These are phyloP conservation scores for Hydropsyche betteni DNA, from an alignment of 2,888 invertebrate species.

Conservation along the genomic window DNA sequence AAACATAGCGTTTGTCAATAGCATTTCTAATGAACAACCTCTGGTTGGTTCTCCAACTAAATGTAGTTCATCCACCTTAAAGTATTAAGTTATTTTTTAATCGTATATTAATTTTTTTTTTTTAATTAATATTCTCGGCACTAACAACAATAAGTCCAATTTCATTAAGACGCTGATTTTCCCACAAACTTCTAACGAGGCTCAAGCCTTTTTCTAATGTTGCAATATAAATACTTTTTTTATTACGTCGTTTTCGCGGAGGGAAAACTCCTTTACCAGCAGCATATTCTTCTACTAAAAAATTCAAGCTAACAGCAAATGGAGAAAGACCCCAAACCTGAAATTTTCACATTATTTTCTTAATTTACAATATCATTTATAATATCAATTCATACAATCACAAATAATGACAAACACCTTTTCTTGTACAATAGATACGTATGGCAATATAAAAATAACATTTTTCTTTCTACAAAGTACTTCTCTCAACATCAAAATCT, in stretches of 20 bases:
- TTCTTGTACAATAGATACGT: conserved; percentile 96
- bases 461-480: conserved; percentile 82
- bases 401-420: conserved; percentile 70
- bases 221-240: conserved; percentile 85
- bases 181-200: conserved; percentile 85
- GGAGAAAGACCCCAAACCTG: conserved; percentile 85
- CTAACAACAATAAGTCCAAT: conserved; percentile 77
- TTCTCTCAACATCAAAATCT: conserved; percentile 90
- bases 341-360: conserved; percentile 50
- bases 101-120: neutral
- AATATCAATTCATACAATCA: conserved; percentile 22
- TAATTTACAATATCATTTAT: neutral
- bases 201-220: conserved; percentile 95
- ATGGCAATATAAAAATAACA: conserved; percentile 90
- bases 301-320: conserved; percentile 87
- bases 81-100: conserved; percentile 51
- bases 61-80: conserved; percentile 87
- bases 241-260: conserved; percentile 75
- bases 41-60: conserved; percentile 88
- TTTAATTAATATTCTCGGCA: neutral
- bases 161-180: conserved; percentile 76
- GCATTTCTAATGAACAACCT: conserved; percentile 85
- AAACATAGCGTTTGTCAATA: conserved; percentile 81
- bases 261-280: conserved; percentile 92
- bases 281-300: conserved; percentile 95